Base-by-base conservation (phyloP, 1,140 invertebrate genomes). In the Antheraea pernyi region DNA sequence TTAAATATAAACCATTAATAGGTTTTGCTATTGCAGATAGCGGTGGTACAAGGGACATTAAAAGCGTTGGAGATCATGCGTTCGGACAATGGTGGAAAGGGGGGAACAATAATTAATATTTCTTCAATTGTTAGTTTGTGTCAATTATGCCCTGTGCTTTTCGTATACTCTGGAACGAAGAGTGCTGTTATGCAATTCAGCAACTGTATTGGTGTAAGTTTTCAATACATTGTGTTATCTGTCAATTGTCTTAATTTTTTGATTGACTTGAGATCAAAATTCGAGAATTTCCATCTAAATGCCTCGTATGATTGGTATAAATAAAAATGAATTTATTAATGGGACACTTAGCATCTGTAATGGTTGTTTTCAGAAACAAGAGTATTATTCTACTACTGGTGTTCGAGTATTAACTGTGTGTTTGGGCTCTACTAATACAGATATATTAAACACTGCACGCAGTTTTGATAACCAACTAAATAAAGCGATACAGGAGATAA, bases 181-280 rank as follows among this genome's bases (percentile, higher is more conserved):
- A 89, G 92, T 68, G 94, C 92, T 7, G 93, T 95, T 11, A 80
- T 94, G 63, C 94, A 93, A 64, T 93, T 94, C 66, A 94, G 93
- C 16, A 92, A 92, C 72, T 92, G 93, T 73, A 81, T 94, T 75
- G 88, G 91, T 7, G 92, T 93, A 79, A 85, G 88, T 83, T 37
- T 5, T 42, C 7, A 42, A 42, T 42, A 7, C 1, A 30, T 2
- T 30, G 22, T 30, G 1, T 30, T 2, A n/a, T n/a, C n/a, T n/a
- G n/a, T n/a, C n/a, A n/a, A n/a, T n/a, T n/a, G n/a, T n/a, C n/a
- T n/a, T n/a, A n/a, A n/a, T n/a, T n/a, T n/a, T n/a, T n/a, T n/a
- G n/a, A n/a, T n/a, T n/a, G n/a, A n/a, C n/a, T n/a, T n/a, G n/a
- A 30, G 22, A 30, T 30, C 4, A 30, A 30, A 30, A 30, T 30